Percentiles rank a stretch among this genome's conserved stretches.
phyloP scores from a whole-genome alignment of 2,888 invertebrate genomes.

The Volucella zonaria region DNA sequence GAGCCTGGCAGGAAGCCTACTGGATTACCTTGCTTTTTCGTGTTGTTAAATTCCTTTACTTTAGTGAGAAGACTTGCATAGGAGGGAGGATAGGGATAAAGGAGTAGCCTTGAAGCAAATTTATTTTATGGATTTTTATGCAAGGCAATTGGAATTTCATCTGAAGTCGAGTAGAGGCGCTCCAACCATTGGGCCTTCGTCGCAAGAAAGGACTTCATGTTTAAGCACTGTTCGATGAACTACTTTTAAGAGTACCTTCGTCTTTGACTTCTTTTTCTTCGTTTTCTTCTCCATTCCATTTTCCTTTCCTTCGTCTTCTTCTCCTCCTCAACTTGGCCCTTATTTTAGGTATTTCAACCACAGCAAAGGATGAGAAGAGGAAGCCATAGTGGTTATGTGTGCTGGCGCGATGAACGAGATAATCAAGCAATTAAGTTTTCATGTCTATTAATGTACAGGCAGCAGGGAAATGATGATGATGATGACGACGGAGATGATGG shows the following conservation, averaged over 20 bases:
- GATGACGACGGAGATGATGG: constrained; percentile 6
- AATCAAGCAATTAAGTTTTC: constrained; percentile 75
- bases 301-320: too few relatives aligned
- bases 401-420: constrained; percentile 74
- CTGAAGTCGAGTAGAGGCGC: constrained; percentile 44
- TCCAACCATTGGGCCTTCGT: constrained; percentile 20
- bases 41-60: constrained; percentile 65
- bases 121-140: constrained; percentile 68
- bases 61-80: too few relatives aligned
- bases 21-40: constrained; percentile 69
- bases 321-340: too few relatives aligned
- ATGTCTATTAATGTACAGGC: constrained; percentile 73
- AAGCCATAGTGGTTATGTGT: constrained; percentile 53
- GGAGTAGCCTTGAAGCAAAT: constrained; percentile 41
- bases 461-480: constrained; percentile 29
- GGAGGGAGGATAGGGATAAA: constrained; percentile 2
- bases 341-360: too few relatives aligned
- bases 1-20: constrained; percentile 70
- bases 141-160: constrained; percentile 64
- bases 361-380: constrained; percentile 22
- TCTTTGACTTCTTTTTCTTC: constrained; percentile 28
- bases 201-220: constrained; percentile 28
- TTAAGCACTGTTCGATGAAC: constrained; percentile 29
- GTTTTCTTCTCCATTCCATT: too few relatives aligned
- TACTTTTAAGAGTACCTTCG: constrained; percentile 44